Conservation (phyloP, 2,797 vertebrate genomes). For the Mormyrops attenuatus region DNA sequence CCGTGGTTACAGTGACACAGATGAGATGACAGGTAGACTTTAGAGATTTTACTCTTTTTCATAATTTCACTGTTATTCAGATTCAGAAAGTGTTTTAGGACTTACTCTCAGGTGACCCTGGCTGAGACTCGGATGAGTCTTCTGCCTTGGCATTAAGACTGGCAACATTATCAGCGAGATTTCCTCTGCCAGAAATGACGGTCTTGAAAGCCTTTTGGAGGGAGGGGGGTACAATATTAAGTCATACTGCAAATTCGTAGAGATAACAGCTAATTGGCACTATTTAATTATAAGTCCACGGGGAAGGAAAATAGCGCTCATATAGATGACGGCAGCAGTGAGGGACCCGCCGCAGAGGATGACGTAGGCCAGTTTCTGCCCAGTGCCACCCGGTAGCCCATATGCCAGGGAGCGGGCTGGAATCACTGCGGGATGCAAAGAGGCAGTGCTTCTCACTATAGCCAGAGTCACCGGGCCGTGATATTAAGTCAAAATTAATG, state of each 20-base stretch:
- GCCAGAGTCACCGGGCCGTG: not conserved
- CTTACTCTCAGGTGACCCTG: slow-evolving; percentile 43
- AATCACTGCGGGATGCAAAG: slow-evolving; percentile 30
- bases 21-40: not conserved
- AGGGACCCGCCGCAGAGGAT: slow-evolving; percentile 62
- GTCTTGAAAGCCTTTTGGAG: slow-evolving; percentile 60
- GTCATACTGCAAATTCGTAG: not conserved
- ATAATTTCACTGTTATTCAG: not conserved
- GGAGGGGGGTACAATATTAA: not conserved
- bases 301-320: slow-evolving; percentile 40
- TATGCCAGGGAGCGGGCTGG: slow-evolving; percentile 59
- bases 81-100: not conserved
- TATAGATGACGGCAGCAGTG: slow-evolving; percentile 60
- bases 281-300: not conserved
- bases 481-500: not conserved
- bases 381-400: slow-evolving; percentile 52
- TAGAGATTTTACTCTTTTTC: not conserved
- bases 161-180: slow-evolving; percentile 44
- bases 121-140: not conserved
- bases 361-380: slow-evolving; percentile 50
- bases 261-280: not conserved
- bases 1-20: not conserved
- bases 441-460: not conserved
- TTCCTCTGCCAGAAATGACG: slow-evolving; percentile 48
- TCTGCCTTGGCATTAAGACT: slow-evolving; percentile 39